phyloP scores from a whole-genome alignment of 2,888 invertebrate species.

The Fragum fragum region DNA sequence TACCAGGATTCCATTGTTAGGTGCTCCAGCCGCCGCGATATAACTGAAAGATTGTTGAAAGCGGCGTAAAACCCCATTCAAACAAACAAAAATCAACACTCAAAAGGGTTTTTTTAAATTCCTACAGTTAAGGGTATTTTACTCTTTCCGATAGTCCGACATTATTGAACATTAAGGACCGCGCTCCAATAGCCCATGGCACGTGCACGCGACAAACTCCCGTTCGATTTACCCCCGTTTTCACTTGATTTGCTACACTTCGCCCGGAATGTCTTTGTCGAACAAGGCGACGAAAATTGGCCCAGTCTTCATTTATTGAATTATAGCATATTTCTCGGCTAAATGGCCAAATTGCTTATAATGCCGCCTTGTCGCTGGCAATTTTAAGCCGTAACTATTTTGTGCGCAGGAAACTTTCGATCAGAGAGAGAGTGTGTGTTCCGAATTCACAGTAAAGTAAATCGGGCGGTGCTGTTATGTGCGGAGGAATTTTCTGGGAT shows the following conservation, averaged over 20 bases:
- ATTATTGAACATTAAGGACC: conserved; percentile 11
- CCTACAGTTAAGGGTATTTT: not conserved
- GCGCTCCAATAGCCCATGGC: not conserved
- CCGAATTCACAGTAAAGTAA: not conserved
- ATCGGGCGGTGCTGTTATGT: not conserved
- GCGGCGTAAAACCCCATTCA: too few relatives aligned
- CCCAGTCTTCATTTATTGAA: conserved; percentile 50
- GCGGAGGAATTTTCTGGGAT: conserved; percentile 13
- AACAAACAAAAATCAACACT: too few relatives aligned
- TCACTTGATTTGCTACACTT: conserved; percentile 6
- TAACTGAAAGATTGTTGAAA: too few relatives aligned
- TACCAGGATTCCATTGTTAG: too few relatives aligned
- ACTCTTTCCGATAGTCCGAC: conserved; percentile 13
- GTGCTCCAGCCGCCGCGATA: too few relatives aligned
- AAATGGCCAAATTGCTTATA: conserved; percentile 59
- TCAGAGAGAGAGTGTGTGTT: not conserved
- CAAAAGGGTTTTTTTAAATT: too few relatives aligned
- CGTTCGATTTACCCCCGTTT: not conserved
- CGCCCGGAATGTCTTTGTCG: conserved; percentile 13
- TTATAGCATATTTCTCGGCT: conserved; percentile 61
- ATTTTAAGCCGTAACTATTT: conserved; percentile 17
- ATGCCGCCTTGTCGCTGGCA: conserved; percentile 24
- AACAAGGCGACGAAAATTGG: conserved; percentile 31
- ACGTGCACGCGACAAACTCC: conserved; percentile 5
- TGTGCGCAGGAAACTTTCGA: conserved; percentile 11